Conservation (phyloP, 2,888 invertebrate genomes). For the Dasypolia templi region DNA sequence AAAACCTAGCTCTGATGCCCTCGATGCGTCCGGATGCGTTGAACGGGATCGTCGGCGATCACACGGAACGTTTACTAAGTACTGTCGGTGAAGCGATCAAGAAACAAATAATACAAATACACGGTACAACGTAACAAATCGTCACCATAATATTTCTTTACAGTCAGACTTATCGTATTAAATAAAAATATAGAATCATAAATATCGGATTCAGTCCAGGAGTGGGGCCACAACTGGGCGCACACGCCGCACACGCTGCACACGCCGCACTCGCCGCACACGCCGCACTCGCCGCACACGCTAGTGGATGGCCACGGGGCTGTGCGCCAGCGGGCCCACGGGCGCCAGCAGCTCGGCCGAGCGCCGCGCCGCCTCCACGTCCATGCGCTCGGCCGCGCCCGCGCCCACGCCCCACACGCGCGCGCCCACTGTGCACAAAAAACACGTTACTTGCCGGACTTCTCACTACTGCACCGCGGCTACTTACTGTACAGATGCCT, state of each 20-base stretch:
- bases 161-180: slow-evolving; percentile 90
- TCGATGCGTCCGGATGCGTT: slow-evolving; percentile 82
- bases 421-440: slow-evolving; percentile 74
- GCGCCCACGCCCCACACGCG: slow-evolving; percentile 49
- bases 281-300: not conserved
- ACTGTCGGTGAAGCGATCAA: slow-evolving; percentile 88
- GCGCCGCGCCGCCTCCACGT: slow-evolving; percentile 85
- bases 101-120: slow-evolving; percentile 85
- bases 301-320: slow-evolving; percentile 97
- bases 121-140: slow-evolving; percentile 86
- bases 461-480: not conserved
- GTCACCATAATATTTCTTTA: slow-evolving; percentile 85
- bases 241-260: not conserved
- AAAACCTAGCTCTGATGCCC: slow-evolving; percentile 89
- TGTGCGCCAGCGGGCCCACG: slow-evolving; percentile 96
- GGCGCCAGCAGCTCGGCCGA: slow-evolving; percentile 93
- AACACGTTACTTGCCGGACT: not conserved
- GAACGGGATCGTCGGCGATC: slow-evolving; percentile 72
- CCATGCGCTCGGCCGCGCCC: slow-evolving; percentile 92
- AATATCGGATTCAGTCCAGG: slow-evolving; percentile 85
- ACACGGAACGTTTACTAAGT: slow-evolving; percentile 82
- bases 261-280: too few relatives aligned
- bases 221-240: slow-evolving; percentile 53
- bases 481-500: slow-evolving; percentile 5
- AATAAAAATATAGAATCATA: slow-evolving; percentile 90